A percentile compares a stretch with the other conserved stretches of the same genome.
These are phyloP conservation scores for Fringilla coelebs DNA, from an alignment of 2,797 vertebrate species.

Conservation along the genomic window DNA sequence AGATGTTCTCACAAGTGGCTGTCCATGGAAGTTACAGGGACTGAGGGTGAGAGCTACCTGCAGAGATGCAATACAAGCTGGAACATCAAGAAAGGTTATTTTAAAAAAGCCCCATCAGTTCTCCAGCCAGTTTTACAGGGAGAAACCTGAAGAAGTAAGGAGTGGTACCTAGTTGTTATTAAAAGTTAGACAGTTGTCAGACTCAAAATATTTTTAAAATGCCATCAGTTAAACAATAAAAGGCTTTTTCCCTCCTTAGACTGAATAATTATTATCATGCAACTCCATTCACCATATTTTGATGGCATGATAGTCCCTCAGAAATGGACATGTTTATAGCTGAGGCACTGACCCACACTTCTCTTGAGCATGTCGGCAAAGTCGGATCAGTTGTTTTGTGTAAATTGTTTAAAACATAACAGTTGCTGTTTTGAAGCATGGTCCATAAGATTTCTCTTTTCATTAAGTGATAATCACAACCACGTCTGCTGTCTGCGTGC, in stretches of 20 bases:
- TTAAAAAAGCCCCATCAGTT: not conserved
- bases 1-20: not conserved
- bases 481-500: conserved; percentile 10
- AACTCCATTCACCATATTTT: not conserved
- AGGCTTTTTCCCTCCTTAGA: not conserved
- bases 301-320: not conserved
- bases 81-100: not conserved
- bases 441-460: conserved; percentile 50
- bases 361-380: not conserved
- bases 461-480: conserved; percentile 48
- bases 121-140: not conserved
- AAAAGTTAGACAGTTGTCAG: not conserved
- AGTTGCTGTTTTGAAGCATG: conserved; percentile 21
- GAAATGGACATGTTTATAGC: not conserved
- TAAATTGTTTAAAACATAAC: conserved; percentile 39
- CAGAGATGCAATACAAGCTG: not conserved
- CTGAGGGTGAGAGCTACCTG: not conserved
- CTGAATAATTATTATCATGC: not conserved
- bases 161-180: not conserved
- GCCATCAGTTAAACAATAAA: conserved; percentile 1
- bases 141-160: not conserved
- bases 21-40: not conserved
- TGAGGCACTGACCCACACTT: conserved; percentile 20
- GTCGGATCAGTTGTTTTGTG: not conserved
- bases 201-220: conserved; percentile 9